Base-by-base conservation (phyloP, 2,888 invertebrate species). In the Candidula unifasciata region DNA sequence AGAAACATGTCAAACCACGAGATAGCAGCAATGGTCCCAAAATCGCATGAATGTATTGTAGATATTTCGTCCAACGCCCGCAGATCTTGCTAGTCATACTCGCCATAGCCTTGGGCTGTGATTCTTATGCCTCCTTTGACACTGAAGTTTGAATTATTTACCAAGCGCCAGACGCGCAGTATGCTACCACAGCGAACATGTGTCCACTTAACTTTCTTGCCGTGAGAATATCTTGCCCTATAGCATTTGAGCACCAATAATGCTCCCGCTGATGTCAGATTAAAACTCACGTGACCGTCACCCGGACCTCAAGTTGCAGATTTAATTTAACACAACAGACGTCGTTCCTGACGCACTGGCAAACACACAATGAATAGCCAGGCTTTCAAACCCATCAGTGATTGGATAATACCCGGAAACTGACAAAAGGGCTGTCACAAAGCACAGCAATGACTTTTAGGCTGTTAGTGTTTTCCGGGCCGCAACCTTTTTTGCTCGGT, bases 371-470 rank as follows among this genome's bases (percentile, higher is more conserved):
- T n/a, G 52, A 52, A 73, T 44, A n/a, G 52, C 73, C n/a, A 52
- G 8, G 44, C 52, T 52, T 13, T 21, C n/a, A 73, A 52, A 52
- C 73, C 27, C 13, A 3, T 1, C 8, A n/a, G 27, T 44, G n/a
- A 27, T 73, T 44, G 27, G 52, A 73, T 52, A 73, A 27, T 73
- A 13, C 27, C 73, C 73, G 52, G 73, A 73, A 73, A 73, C 24
- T 35, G n/a, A 52, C 6, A 73, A 73, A 73, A 27, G 27, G 37
- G 71, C 10, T 44, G 10, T 27, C 73, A 73, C 52, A 27, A 10
- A 52, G 3, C 44, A 52, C 5, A 1, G 27, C n/a, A 44, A 73
- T 13, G 27, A 73, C 24, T 73, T 52, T 27, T 33, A 37, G 8
- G 37, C 24, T 57, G 37, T 30, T 71, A 37, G 37, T 71, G 2